A percentile compares a stretch with the other conserved stretches of the same genome.
These are phyloP conservation scores for Lagopus muta DNA, from an alignment of 2,113 vertebrate species.

Conservation along the genomic window DNA sequence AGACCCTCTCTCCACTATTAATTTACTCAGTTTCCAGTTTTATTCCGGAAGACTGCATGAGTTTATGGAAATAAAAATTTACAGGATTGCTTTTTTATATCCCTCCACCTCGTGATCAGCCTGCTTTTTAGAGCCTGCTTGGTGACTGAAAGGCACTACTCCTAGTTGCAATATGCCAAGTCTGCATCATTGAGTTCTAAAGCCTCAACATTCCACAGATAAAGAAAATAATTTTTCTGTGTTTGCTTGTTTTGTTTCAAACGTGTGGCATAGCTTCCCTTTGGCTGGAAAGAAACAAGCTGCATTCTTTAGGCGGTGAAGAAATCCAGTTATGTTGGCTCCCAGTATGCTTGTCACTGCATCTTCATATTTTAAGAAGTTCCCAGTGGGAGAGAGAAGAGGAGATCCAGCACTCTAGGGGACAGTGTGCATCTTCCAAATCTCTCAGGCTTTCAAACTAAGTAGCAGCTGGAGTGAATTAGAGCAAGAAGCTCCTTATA, in stretches of 20 bases:
- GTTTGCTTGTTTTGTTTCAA: conserved; percentile 50
- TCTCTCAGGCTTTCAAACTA: not conserved
- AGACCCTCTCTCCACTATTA: not conserved
- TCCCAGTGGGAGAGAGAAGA: not conserved
- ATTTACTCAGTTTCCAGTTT: not conserved
- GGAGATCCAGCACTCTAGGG: not conserved
- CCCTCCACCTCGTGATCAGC: not conserved
- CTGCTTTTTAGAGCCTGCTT: not conserved
- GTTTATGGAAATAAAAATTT: not conserved
- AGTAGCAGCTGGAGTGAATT: conserved; percentile 35
- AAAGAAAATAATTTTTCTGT: not conserved
- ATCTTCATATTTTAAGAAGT: conserved; percentile 30
- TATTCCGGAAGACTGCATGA: not conserved
- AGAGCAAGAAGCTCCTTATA: not conserved
- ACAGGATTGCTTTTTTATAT: not conserved
- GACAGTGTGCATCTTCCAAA: not conserved
- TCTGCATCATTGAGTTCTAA: not conserved
- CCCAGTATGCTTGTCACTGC: conserved; percentile 29
- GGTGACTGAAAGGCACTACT: not conserved
- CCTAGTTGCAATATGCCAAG: not conserved
- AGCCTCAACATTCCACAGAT: not conserved
- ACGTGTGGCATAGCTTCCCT: conserved; percentile 15
- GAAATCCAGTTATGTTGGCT: conserved; percentile 36
- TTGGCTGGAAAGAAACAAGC: not conserved
- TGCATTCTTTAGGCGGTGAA: conserved; percentile 35